Conservation (phyloP, 2,888 invertebrate species). For the Drosophila histrio region DNA sequence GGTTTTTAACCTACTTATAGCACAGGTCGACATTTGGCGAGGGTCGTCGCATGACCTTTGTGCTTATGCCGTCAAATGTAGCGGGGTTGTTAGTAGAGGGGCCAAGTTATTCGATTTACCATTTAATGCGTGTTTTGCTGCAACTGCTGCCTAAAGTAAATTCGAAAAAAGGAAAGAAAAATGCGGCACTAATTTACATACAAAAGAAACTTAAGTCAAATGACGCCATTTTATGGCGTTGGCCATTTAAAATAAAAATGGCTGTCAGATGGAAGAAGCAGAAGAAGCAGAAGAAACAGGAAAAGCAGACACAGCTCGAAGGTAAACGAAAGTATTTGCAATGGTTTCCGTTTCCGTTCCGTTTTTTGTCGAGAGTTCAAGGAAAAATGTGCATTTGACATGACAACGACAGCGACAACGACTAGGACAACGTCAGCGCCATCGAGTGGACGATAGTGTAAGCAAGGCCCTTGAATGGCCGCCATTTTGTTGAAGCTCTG, state of each 20-base stretch:
- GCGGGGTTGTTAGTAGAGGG: background rate
- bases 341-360: constrained; percentile 66
- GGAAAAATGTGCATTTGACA: constrained; percentile 57
- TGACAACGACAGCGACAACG: constrained; percentile 29
- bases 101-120: background rate
- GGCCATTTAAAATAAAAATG: constrained; percentile 39
- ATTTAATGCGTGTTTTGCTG: constrained; percentile 8
- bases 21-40: constrained; percentile 74
- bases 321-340: constrained; percentile 62
- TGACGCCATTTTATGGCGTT: constrained; percentile 47
- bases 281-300: background rate
- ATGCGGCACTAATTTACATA: constrained; percentile 53
- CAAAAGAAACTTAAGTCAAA: constrained; percentile 5
- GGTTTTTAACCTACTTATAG: constrained; percentile 76
- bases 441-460: background rate
- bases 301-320: constrained; percentile 16
- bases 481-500: constrained; percentile 15
- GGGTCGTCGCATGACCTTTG: constrained; percentile 78
- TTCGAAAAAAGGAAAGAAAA: constrained; percentile 12
- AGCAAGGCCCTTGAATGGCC: background rate
- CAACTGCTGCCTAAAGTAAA: constrained; percentile 21
- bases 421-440: background rate
- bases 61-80: constrained; percentile 39
- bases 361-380: constrained; percentile 52
- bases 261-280: constrained; percentile 23